Conservation (phyloP, 2,113 vertebrate species). For the Alectura lathami region DNA sequence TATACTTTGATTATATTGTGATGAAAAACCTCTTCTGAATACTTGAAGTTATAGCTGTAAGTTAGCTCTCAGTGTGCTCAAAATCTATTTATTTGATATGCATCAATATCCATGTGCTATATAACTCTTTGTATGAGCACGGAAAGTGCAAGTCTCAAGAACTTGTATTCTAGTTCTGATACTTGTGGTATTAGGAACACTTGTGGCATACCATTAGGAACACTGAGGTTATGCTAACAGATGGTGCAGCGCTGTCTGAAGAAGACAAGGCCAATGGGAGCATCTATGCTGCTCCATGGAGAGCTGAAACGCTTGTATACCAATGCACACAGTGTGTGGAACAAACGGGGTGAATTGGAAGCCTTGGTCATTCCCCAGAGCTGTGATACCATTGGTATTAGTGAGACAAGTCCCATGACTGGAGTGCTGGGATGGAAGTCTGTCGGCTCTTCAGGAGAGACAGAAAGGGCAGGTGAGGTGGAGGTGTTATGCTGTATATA, state of each 20-base stretch:
- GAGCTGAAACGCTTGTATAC: background rate
- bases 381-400: background rate
- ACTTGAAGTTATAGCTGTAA: background rate
- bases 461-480: background rate
- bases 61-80: background rate
- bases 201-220: background rate
- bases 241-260: background rate
- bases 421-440: background rate
- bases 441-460: background rate
- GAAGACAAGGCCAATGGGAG: background rate
- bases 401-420: background rate
- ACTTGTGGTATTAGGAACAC: background rate
- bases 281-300: background rate
- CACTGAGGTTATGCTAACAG: background rate
- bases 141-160: background rate
- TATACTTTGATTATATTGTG: background rate
- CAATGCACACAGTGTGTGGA: background rate
- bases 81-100: background rate
- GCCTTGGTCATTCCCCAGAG: background rate
- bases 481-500: background rate
- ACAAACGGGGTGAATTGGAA: background rate
- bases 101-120: background rate
- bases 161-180: accelerated
- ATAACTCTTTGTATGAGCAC: background rate
- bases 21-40: background rate